Conservation (phyloP, 2,797 vertebrate genomes). For the Enteromius unitaeniatus region DNA sequence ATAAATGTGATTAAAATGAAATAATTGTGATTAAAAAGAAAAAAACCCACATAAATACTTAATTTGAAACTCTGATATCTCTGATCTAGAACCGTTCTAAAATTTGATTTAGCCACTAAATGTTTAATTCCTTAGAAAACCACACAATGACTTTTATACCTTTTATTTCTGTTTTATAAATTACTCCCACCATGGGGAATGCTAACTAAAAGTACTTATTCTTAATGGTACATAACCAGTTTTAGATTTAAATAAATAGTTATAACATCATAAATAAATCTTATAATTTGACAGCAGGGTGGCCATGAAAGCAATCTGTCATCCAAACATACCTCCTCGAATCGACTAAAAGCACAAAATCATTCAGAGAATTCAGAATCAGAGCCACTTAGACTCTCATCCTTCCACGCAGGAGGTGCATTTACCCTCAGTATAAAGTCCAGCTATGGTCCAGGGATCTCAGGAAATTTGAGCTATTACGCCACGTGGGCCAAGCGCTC, state of each 20-base stretch:
- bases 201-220: background rate
- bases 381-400: background rate
- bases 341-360: background rate
- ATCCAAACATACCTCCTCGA: background rate
- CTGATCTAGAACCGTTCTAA: background rate
- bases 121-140: background rate
- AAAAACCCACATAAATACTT: too few species aligned
- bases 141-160: background rate
- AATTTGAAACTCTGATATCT: background rate
- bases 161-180: background rate
- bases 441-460: conserved; percentile 71
- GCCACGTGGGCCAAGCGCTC: conserved; percentile 68
- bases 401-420: background rate
- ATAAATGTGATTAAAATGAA: too few species aligned
- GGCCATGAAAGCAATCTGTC: too few species aligned
- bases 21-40: too few species aligned
- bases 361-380: background rate
- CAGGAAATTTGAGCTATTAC: conserved; percentile 77
- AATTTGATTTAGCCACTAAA: background rate
- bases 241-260: background rate
- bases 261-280: background rate
- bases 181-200: background rate
- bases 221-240: background rate
- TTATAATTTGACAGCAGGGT: background rate
- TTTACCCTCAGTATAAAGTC: conserved; percentile 52